Evolutionary conservation across 2,888 invertebrate genomes (phyloP).

Genomic region (Spodoptera exigua): DNA sequence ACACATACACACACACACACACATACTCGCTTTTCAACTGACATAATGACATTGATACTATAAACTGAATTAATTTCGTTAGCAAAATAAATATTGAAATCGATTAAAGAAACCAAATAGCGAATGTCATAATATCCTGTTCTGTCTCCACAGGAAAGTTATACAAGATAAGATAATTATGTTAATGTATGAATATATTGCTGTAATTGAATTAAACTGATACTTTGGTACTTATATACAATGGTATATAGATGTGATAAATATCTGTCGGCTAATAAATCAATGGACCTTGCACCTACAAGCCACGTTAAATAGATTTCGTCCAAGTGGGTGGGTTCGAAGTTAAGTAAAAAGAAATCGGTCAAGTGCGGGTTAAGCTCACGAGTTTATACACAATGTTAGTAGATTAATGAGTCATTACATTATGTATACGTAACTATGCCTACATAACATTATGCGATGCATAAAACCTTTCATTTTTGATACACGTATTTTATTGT

Average conservation of each 20-base stretch:
- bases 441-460: not conserved
- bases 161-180: slow-evolving; percentile 30
- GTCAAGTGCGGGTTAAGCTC: slow-evolving; percentile 44
- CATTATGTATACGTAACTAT: slow-evolving; percentile 10
- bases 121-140: slow-evolving; percentile 30
- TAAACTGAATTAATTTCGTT: slow-evolving; percentile 15
- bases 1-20: too few relatives aligned
- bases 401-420: slow-evolving; percentile 26
- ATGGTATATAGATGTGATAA: slow-evolving; percentile 41
- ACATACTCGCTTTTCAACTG: not conserved
- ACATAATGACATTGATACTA: slow-evolving; percentile 2
- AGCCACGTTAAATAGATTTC: slow-evolving; percentile 29
- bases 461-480: slow-evolving; percentile 14
- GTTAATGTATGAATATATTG: slow-evolving; percentile 43
- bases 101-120: slow-evolving; percentile 14
- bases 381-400: slow-evolving; percentile 16
- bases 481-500: not conserved
- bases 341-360: slow-evolving; percentile 50
- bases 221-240: slow-evolving; percentile 16
- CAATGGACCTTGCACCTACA: slow-evolving; percentile 54
- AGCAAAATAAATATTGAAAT: not conserved
- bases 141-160: slow-evolving; percentile 25
- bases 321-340: slow-evolving; percentile 46
- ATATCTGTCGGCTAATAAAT: slow-evolving; percentile 50
- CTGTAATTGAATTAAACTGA: slow-evolving; percentile 48